These are phyloP conservation scores for Pedetes capensis DNA, from an alignment of 2,113 vertebrate species.

Conservation along the genomic window DNA sequence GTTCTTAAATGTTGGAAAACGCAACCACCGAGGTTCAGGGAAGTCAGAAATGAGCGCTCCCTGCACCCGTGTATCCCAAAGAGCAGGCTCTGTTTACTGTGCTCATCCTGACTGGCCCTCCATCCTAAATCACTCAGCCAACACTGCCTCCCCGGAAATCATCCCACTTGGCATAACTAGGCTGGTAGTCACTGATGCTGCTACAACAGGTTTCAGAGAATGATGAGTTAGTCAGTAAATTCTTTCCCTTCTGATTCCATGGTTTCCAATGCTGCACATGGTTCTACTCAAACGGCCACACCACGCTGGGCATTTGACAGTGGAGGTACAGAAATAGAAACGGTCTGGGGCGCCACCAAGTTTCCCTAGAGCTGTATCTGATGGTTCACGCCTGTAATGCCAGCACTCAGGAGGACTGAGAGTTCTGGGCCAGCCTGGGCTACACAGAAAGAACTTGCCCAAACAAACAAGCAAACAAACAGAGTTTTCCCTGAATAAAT, in stretches of 20 bases:
- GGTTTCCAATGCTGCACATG: background rate
- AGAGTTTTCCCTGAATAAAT: background rate
- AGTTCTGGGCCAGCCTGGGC: background rate
- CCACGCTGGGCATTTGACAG: background rate
- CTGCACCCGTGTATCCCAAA: background rate
- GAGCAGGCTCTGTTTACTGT: background rate
- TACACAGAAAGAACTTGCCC: background rate
- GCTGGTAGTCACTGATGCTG: background rate
- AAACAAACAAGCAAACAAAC: no score
- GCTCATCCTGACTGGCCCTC: background rate
- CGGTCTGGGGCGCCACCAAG: background rate
- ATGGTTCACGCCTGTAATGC: no score
- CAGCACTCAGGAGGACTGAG: background rate
- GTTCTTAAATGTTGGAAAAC: constrained; percentile 13
- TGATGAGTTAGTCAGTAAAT: background rate
- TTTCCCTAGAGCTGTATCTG: background rate
- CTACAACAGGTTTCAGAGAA: background rate
- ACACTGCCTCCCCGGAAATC: background rate
- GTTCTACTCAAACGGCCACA: background rate
- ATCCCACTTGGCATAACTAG: background rate
- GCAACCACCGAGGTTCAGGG: background rate
- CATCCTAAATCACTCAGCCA: background rate
- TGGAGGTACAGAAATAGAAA: background rate
- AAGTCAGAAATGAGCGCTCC: constrained; percentile 3
- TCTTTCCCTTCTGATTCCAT: background rate